Percentiles rank a stretch among this genome's conserved stretches.
Conservation (phyloP, 2,797 vertebrate species). For the Periparus ater region DNA sequence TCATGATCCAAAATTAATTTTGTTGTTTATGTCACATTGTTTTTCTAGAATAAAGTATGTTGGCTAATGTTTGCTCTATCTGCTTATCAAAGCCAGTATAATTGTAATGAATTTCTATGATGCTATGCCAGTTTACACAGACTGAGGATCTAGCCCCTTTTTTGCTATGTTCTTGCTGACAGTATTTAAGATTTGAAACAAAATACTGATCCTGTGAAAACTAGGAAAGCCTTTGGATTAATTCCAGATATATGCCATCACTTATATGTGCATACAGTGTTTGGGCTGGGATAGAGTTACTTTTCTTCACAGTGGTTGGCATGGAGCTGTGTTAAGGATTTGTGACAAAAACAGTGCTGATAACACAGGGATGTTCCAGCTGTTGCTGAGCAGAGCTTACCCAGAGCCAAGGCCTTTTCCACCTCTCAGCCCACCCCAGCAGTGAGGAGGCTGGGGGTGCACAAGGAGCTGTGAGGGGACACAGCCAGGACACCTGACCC, state of each 20-base stretch:
- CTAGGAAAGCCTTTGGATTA: background rate
- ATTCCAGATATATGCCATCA: background rate
- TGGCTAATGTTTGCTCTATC: background rate
- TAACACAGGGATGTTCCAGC: background rate
- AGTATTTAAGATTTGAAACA: background rate
- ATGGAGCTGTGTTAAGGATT: background rate
- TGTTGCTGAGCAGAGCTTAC: background rate
- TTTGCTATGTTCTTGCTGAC: background rate
- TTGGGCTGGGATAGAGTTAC: background rate
- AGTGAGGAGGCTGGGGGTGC: background rate
- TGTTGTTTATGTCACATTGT: background rate
- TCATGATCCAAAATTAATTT: background rate
- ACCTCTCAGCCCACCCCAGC: fast-evolving
- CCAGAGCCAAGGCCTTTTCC: background rate
- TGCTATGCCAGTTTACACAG: background rate
- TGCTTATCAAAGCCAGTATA: background rate
- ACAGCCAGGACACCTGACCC: background rate
- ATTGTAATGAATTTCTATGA: background rate
- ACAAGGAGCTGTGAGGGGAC: background rate
- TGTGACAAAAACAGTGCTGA: background rate
- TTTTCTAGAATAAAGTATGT: background rate
- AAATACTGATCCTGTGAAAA: background rate
- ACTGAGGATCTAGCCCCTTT: background rate
- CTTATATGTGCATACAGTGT: background rate
- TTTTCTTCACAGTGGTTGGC: background rate